Percentiles rank a stretch among this genome's conserved stretches.
These are phyloP conservation scores for Alviniconcha strummeri DNA, from an alignment of 2,888 invertebrate species.

Conservation along the genomic window DNA sequence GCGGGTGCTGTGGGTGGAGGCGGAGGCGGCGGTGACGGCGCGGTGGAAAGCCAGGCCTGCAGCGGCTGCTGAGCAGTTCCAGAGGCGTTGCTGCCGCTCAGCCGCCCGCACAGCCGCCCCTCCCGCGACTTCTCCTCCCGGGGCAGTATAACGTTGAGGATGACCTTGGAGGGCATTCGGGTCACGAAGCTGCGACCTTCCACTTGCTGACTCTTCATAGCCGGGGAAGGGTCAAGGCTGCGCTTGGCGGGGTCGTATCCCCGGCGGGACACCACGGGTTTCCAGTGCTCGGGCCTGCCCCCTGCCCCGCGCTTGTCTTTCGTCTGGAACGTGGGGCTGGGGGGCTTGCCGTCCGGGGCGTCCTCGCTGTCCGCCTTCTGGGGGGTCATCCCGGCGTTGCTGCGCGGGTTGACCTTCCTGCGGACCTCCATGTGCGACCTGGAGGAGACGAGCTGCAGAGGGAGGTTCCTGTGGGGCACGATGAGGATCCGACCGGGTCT, in stretches of 20 bases:
- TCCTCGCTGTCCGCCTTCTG: neutral
- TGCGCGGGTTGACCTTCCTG: neutral
- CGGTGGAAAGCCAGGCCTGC: neutral
- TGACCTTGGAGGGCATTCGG: slow-evolving; percentile 9
- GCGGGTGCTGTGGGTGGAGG: slow-evolving; percentile 17
- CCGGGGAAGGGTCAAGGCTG: neutral
- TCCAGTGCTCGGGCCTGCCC: neutral
- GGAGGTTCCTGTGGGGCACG: neutral
- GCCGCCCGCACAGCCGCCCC: neutral
- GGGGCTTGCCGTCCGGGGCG: neutral
- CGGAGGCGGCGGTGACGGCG: slow-evolving; percentile 6
- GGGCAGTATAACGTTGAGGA: slow-evolving; percentile 26
- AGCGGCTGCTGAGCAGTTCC: neutral
- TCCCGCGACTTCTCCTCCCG: slow-evolving; percentile 7
- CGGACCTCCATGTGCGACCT: slow-evolving; percentile 9
- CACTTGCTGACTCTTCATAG: neutral
- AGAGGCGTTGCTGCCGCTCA: neutral
- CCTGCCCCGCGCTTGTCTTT: neutral
- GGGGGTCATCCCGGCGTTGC: neutral
- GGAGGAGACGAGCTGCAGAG: neutral
- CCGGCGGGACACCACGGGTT: neutral
- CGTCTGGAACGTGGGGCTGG: neutral
- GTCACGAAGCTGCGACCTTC: slow-evolving; percentile 10
- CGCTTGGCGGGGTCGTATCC: neutral
- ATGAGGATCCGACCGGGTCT: neutral